Evolutionary conservation across 2,888 invertebrate genomes (phyloP), one percentile per base, ranked within the genome.

Genomic region (Euphydryas editha): DNA sequence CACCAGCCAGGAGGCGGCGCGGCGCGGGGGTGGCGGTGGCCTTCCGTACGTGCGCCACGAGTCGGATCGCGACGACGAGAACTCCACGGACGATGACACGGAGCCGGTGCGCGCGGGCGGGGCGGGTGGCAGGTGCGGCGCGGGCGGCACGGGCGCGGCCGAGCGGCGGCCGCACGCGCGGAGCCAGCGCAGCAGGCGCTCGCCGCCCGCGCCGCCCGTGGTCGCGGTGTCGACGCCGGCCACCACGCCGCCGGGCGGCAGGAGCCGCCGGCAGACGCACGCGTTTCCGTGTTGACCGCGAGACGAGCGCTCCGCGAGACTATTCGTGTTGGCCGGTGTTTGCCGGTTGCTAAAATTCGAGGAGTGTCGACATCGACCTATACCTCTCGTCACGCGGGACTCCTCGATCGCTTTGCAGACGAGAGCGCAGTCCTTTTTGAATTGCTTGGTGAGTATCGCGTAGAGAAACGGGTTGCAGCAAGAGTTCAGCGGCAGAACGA

Each of bases 391-490:
- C 13, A 98, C 98, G 58, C 98, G 93, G 44, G 97, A 97, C 88
- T 98, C 99, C 86, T 99, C 99, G 77, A 99, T 98, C 20, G 98
- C 97, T 85, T 98, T 98, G 90, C 98, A 99, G 67, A 99, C 96
- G 84, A 98, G 95, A 3, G 98, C 97, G 90, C 99, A 99, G 90
- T 99, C 99, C 88, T 98, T 98, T 88, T 99, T 99, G 87, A 99
- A 99, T 86, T 99, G 98, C 84, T 99, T 99, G 8, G 99, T 99
- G 80, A 99, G 95, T 76, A 99, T 99, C 59, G 99, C 99, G 86
- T 99, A 99, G 36, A 99, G 94, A 86, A 99, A 99, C 0, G 99
- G 99, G 90, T 99, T 99, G 90, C 99, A 98, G 87, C 99, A 99
- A 15, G 98, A 98, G 89, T 99, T 99, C 71, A 99, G 92, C 1